Evolutionary conservation across 2,797 vertebrate genomes (phyloP), one percentile per base, ranked within the genome.

Genomic region (Podarcis lilfordi): DNA sequence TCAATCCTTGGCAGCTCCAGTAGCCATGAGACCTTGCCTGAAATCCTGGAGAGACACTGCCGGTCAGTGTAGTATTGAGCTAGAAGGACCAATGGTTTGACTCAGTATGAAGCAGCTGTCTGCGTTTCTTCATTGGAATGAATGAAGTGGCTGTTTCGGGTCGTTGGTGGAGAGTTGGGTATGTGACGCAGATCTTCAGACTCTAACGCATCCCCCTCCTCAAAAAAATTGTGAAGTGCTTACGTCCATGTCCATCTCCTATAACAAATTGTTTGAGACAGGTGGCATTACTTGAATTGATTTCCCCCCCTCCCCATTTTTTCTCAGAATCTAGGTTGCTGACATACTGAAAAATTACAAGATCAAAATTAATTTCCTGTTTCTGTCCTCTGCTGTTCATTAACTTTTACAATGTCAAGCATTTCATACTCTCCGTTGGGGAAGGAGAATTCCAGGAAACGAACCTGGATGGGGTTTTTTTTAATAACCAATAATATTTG

Each of bases 291-390:
- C 11, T 35, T 50, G 21, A 23, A 21, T 35, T 32, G 61, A 43
- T 86, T 25, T 13, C 50, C 40, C 32, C 4, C 8, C 50, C 40
- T 32, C 25, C 23, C 15, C n/a, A 15, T 27, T 5, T 35, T 79
- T n/a, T 40, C 40, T 23, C 19, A 66, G n/a, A 75, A 76, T 29
- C 68, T 50, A 23, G 55, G 8, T 66, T 89, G 21, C 32, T 85
- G 82, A 11, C 32, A 80, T 66, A 11, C 45, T 37, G 25, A 75
- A 74, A 80, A 80, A 45, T 61, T 43, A 61, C 43, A 75, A 68
- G 69, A 76, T 76, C 59, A 55, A 68, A 81, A 81, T 81, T 89
- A 85, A 89, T 89, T 89, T 81, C 88, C 78, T 43, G 71, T 76
- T 85, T 84, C 66, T 50, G 23, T 45, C 77, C n/a, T 75, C 83